phyloP scores from a whole-genome alignment of 2,113 vertebrate species.

The Tetrao urogallus region DNA sequence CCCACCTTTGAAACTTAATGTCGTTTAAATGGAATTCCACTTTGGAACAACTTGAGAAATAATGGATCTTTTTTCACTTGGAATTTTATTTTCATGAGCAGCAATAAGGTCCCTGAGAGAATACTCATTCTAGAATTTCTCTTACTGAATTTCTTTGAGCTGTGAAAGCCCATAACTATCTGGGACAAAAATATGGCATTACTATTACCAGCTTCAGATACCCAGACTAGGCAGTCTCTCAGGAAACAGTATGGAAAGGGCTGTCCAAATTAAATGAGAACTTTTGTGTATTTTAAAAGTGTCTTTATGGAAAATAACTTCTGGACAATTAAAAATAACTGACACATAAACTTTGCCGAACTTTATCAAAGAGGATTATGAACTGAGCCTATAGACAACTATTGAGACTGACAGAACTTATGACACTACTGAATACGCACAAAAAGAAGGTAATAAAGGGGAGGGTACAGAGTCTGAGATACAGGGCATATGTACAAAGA shows the following conservation, averaged over 20 bases:
- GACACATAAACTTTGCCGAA: background rate
- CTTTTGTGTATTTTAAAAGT: background rate
- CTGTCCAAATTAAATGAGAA: background rate
- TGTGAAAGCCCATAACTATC: background rate
- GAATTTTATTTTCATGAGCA: background rate
- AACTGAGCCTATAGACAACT: slow-evolving; percentile 10
- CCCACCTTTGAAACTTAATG: background rate
- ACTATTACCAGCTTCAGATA: background rate
- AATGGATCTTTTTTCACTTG: background rate
- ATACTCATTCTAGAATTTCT: background rate
- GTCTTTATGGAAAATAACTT: slow-evolving; percentile 21
- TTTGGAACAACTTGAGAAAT: background rate
- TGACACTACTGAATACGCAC: background rate
- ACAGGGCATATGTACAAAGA: background rate
- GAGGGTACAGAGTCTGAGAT: background rate
- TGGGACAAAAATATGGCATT: background rate
- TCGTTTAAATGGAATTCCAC: background rate
- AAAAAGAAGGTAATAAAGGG: background rate
- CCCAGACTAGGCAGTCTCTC: background rate
- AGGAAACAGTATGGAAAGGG: background rate
- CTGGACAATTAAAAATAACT: slow-evolving; percentile 9
- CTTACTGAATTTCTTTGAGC: background rate
- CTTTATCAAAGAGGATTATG: slow-evolving; percentile 30
- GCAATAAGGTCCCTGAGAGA: background rate
- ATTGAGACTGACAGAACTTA: background rate